A percentile compares a stretch with the other conserved stretches of the same genome.
Conservation (phyloP, 2,888 invertebrate species). For the Blera fallax region DNA sequence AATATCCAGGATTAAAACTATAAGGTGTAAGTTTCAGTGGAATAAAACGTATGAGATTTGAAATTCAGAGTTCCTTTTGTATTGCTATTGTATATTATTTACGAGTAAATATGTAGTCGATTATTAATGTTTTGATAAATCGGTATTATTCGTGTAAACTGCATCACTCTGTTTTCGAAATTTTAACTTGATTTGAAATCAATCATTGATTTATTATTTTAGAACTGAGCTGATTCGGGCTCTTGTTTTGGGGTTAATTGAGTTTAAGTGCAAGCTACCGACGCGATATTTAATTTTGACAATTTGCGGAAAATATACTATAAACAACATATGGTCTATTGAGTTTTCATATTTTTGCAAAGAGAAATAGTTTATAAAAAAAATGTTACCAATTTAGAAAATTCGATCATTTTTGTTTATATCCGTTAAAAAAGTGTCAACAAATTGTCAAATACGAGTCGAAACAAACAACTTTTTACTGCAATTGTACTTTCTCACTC, state of each 20-base stretch:
- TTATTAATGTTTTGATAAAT: neutral
- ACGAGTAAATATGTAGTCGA: neutral
- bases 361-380: neutral
- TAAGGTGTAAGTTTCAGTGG: slow-evolving; percentile 31
- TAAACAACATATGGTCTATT: neutral
- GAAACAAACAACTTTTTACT: slow-evolving; percentile 24
- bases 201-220: neutral
- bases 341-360: neutral
- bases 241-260: neutral
- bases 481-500: neutral
- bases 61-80: neutral
- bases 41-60: neutral
- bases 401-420: neutral
- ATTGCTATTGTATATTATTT: too few species aligned
- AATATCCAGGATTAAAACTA: slow-evolving; percentile 16
- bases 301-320: neutral
- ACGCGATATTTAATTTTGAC: neutral
- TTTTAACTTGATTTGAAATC: neutral
- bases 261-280: neutral
- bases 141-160: slow-evolving; percentile 33
- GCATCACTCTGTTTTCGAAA: slow-evolving; percentile 19
- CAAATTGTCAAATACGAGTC: neutral
- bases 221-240: neutral
- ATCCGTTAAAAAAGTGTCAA: neutral
- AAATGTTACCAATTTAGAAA: neutral